A percentile compares a stretch with the other conserved stretches of the same genome.
phyloP scores from a whole-genome alignment of 2,888 invertebrate genomes.

The Dichetophora obliterata region DNA sequence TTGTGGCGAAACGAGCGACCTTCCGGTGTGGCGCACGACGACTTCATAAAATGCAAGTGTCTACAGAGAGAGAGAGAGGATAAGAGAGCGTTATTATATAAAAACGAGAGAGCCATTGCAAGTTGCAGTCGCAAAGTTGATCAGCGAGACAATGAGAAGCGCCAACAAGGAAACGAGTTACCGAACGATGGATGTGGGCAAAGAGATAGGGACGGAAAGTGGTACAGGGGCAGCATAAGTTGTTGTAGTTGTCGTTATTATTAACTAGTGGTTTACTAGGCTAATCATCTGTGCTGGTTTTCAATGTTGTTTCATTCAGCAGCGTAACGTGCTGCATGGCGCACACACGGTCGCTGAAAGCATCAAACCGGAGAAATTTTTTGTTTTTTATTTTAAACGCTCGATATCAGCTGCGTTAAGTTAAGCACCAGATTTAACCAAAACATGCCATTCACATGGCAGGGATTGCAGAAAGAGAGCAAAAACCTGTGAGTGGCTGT shows the following conservation, averaged over 20 bases:
- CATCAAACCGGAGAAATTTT: background rate
- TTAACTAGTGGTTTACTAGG: conserved; percentile 58
- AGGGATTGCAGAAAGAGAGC: conserved; percentile 13
- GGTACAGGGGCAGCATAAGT: background rate
- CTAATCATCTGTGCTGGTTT: conserved; percentile 68
- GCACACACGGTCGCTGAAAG: background rate
- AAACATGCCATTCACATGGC: background rate
- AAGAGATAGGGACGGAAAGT: background rate
- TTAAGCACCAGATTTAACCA: background rate
- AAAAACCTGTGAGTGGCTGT: background rate
- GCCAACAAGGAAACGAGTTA: background rate
- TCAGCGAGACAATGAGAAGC: too few relatives aligned
- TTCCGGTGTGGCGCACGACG: conserved; percentile 55
- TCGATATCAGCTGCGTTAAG: conserved; percentile 16
- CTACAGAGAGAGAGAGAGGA: conserved; percentile 30
- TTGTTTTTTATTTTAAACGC: background rate
- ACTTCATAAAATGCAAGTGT: background rate
- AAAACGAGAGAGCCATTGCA: background rate
- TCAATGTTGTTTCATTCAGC: conserved; percentile 62
- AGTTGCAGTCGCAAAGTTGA: background rate
- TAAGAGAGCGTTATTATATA: conserved; percentile 56
- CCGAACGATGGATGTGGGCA: background rate
- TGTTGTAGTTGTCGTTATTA: conserved; percentile 21
- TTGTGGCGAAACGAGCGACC: conserved; percentile 58
- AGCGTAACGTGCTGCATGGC: conserved; percentile 48